Conservation (phyloP, 2,797 vertebrate genomes). For the Remorina albescens region DNA sequence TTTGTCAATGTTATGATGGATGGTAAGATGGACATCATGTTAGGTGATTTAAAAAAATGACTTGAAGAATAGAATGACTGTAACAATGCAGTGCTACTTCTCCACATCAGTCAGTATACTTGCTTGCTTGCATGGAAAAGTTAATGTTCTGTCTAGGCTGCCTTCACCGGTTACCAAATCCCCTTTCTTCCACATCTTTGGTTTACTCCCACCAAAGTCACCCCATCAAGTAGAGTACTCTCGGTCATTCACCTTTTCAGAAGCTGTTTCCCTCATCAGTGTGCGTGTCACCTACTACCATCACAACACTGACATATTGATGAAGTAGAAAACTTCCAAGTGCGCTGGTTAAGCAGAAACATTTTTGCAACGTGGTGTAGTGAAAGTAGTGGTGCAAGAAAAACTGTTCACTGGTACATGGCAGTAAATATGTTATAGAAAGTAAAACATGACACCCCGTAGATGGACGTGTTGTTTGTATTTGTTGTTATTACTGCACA, state of each 20-base stretch:
- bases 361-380: conserved; percentile 33
- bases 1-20: not conserved
- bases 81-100: too few species aligned
- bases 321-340: conserved; percentile 41
- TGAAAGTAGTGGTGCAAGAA: too few species aligned
- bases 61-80: too few species aligned
- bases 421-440: too few species aligned
- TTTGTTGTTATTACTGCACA: not conserved
- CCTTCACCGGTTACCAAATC: conserved; percentile 47
- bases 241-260: conserved; percentile 62
- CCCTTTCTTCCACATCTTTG: conserved; percentile 46
- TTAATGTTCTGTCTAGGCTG: conserved; percentile 1
- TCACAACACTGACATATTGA: not conserved
- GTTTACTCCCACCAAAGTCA: conserved; percentile 62
- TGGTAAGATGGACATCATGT: not conserved
- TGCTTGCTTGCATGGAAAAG: conserved; percentile 4
- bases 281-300: conserved; percentile 53
- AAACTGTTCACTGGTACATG: too few species aligned
- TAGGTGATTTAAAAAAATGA: too few species aligned
- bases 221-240: conserved; percentile 53
- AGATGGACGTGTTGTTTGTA: not conserved
- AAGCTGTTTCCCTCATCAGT: conserved; percentile 61
- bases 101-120: not conserved
- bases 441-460: too few species aligned
- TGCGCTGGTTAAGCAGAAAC: conserved; percentile 24